Evolutionary conservation across 2,113 vertebrate genomes (phyloP).

Genomic region (Centropus bengalensis): DNA sequence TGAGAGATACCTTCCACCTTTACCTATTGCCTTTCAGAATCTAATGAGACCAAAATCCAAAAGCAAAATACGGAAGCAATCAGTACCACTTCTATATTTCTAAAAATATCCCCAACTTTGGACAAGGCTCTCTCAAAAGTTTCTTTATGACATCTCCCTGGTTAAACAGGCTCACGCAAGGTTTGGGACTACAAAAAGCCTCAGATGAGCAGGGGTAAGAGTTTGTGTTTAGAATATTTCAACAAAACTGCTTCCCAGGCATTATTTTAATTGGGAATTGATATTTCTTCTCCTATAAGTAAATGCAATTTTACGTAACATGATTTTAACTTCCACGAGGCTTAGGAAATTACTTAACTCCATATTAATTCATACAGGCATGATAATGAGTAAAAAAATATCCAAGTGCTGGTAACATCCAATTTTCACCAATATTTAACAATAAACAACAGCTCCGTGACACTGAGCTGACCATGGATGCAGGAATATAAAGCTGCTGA

Average conservation of each 20-base stretch:
- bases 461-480: neutral
- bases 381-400: conserved; percentile 6
- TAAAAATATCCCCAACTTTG: neutral
- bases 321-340: neutral
- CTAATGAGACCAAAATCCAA: neutral
- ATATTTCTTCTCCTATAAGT: neutral
- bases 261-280: neutral
- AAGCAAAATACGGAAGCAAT: neutral
- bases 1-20: neutral
- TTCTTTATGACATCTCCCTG: neutral
- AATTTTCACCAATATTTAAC: neutral
- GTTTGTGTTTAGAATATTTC: neutral
- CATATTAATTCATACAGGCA: neutral
- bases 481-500: neutral
- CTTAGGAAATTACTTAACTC: neutral
- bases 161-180: neutral
- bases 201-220: neutral
- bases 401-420: neutral
- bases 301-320: neutral
- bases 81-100: rapidly evolving
- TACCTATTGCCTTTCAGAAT: neutral
- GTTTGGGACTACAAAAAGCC: neutral
- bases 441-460: neutral
- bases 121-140: neutral
- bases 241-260: neutral